Conservation (phyloP, 2,888 invertebrate species). For the Branchellion lobata region DNA sequence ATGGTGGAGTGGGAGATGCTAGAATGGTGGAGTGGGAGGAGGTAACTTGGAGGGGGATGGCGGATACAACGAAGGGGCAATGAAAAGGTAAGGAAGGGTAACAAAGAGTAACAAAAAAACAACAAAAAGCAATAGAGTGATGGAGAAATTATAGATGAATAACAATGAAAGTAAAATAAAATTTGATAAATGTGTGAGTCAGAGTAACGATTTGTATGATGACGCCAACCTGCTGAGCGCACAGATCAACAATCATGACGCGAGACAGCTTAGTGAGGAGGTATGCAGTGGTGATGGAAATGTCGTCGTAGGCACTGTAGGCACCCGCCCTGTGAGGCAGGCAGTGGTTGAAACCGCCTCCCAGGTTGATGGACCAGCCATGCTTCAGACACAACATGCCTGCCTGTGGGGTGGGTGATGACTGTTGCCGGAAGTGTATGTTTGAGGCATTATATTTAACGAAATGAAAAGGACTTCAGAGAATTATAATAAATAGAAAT, state of each 20-base stretch:
- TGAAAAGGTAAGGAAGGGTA: no score
- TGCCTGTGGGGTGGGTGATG: slow-evolving; percentile 63
- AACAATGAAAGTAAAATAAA: no score
- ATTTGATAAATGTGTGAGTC: no score
- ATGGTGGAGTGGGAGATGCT: no score
- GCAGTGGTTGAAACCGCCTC: slow-evolving; percentile 89
- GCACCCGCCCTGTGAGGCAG: slow-evolving; percentile 76
- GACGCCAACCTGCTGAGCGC: slow-evolving; percentile 80
- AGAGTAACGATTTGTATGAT: background rate
- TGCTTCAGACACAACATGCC: slow-evolving; percentile 78
- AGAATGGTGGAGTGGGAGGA: no score
- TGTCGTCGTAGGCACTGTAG: slow-evolving; percentile 87
- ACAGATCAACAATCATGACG: slow-evolving; percentile 82
- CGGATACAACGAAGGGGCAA: no score
- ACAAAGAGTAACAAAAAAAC: no score
- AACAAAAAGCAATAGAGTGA: background rate
- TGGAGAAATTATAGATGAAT: background rate
- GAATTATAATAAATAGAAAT: no score
- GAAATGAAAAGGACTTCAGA: no score
- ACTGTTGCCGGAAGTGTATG: background rate
- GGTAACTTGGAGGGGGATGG: no score
- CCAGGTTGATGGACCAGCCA: slow-evolving; percentile 86
- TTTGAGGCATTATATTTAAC: background rate
- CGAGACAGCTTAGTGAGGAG: slow-evolving; percentile 66
- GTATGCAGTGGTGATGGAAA: slow-evolving; percentile 75